Percentiles rank a stretch among this genome's conserved stretches.
Conservation (phyloP, 2,797 vertebrate species). For the Benthosema pterotum region DNA sequence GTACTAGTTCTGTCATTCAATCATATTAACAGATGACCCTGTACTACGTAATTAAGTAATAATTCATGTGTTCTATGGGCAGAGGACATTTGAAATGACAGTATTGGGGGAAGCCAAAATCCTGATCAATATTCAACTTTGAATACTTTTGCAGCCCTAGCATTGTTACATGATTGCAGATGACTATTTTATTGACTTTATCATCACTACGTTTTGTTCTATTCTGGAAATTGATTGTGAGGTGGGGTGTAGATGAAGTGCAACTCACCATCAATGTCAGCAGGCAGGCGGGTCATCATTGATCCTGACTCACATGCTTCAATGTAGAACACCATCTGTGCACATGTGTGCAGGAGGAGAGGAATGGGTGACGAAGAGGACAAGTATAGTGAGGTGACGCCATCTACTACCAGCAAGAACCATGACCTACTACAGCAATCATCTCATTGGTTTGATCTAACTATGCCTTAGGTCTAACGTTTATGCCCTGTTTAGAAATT, state of each 20-base stretch:
- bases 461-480: no score
- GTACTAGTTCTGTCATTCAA: no score
- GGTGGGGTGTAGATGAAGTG: constrained; percentile 12
- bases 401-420: neutral
- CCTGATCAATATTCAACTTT: no score
- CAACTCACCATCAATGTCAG: constrained; percentile 88
- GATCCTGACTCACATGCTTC: constrained; percentile 98
- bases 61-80: no score
- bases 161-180: neutral
- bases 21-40: no score
- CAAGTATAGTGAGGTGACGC: neutral
- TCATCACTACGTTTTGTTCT: constrained; percentile 5
- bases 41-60: no score
- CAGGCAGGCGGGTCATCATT: constrained; percentile 91
- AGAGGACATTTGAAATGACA: no score
- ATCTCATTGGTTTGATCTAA: neutral
- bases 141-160: no score
- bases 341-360: constrained; percentile 1
- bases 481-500: no score
- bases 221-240: constrained; percentile 9
- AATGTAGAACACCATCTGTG: constrained; percentile 97
- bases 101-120: no score
- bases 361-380: neutral
- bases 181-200: constrained; percentile 1
- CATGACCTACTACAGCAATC: neutral